Evolutionary conservation across 2,888 invertebrate genomes (phyloP).

Genomic region (Heliconius ethilla): DNA sequence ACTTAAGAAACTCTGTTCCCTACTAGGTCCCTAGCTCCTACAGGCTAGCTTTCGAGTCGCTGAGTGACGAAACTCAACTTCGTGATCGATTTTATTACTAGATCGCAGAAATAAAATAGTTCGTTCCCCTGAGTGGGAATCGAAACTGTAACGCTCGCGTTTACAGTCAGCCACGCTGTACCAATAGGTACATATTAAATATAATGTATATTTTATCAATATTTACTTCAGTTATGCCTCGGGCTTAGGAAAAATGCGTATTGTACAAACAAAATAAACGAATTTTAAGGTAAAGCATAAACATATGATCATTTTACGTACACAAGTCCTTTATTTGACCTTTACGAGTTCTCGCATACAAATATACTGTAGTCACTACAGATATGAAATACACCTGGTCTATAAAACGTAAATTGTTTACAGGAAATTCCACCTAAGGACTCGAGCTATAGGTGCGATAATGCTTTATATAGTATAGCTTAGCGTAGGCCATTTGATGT

Average conservation of each 20-base stretch:
- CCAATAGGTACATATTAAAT: too few relatives aligned
- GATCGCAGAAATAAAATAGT: not conserved
- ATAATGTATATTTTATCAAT: too few relatives aligned
- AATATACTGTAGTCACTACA: conserved; percentile 22
- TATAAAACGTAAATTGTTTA: not conserved
- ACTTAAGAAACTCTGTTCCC: too few relatives aligned
- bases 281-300: not conserved
- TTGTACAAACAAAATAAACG: not conserved
- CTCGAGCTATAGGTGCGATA: conserved; percentile 9
- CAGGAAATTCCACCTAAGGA: not conserved
- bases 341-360: conserved; percentile 38
- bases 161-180: not conserved
- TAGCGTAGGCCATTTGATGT: conserved; percentile 22
- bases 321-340: conserved; percentile 33
- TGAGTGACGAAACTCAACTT: not conserved
- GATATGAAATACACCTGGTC: conserved; percentile 33
- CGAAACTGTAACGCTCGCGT: not conserved
- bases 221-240: too few relatives aligned
- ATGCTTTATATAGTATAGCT: conserved; percentile 14
- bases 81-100: not conserved
- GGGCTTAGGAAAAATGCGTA: too few relatives aligned
- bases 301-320: conserved; percentile 1
- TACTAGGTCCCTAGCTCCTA: too few relatives aligned
- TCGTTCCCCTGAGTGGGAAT: not conserved
- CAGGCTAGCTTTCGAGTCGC: not conserved